phyloP scores from a whole-genome alignment of 92 coral and sea anemone genomes.

The Actinernus sp. region DNA sequence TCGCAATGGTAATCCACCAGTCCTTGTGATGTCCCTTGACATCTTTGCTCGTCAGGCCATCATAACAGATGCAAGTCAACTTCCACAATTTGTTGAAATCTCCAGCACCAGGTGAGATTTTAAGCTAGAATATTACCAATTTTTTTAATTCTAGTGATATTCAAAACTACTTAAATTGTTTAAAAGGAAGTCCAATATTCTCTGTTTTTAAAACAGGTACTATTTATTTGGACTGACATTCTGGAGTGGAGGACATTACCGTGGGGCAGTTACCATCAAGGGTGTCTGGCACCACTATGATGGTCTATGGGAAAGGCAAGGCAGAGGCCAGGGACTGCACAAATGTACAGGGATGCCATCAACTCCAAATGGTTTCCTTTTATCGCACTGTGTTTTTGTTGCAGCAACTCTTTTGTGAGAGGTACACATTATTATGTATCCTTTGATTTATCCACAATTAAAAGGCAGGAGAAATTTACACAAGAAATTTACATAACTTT shows the following conservation, averaged over 20 bases:
- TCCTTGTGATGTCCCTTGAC: conserved; percentile 27
- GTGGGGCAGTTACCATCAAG: background rate
- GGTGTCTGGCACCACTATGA: conserved; percentile 8
- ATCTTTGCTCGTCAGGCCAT: conserved; percentile 29
- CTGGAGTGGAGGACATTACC: conserved; percentile 13
- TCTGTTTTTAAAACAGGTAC: conserved; percentile 26
- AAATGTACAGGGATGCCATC: background rate
- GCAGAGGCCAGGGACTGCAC: background rate
- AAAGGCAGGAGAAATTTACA: too few relatives aligned
- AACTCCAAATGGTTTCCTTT: conserved; percentile 6
- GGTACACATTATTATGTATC: too few relatives aligned
- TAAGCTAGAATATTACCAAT: background rate
- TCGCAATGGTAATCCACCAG: conserved; percentile 7
- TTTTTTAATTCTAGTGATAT: background rate
- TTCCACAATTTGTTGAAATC: conserved; percentile 17
- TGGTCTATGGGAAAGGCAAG: conserved; percentile 16
- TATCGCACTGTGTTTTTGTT: conserved; percentile 18
- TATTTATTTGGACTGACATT: conserved; percentile 14
- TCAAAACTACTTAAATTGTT: too few relatives aligned
- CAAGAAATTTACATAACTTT: too few relatives aligned
- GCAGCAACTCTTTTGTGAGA: too few relatives aligned
- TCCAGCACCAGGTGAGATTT: conserved; percentile 13
- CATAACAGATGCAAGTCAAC: conserved; percentile 11
- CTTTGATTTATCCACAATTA: too few relatives aligned
- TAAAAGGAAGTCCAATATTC: too few relatives aligned